phyloP scores from a whole-genome alignment of 2,797 vertebrate genomes.

The Chelon auratus region DNA sequence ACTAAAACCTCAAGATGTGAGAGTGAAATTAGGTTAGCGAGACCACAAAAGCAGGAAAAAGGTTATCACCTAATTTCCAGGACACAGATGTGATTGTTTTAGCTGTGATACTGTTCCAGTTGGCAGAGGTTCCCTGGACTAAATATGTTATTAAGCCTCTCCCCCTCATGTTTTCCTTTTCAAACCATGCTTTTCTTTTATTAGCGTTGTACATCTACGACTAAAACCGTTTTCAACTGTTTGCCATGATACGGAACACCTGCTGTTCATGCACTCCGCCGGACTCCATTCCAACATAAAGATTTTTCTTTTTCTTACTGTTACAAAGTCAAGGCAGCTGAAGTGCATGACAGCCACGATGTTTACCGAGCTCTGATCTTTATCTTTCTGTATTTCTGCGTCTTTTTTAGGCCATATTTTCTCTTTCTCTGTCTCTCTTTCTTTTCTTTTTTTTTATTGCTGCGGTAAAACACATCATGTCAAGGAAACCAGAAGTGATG shows the following conservation, averaged over 20 bases:
- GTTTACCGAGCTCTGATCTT: constrained; percentile 43
- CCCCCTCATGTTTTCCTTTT: constrained; percentile 68
- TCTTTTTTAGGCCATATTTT: constrained; percentile 31
- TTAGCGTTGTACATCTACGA: constrained; percentile 69
- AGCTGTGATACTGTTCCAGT: constrained; percentile 68
- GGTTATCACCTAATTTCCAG: constrained; percentile 72
- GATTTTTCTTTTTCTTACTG: constrained; percentile 56
- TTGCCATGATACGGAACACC: constrained; percentile 76
- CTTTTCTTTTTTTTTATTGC: constrained; percentile 29
- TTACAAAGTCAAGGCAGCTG: constrained; percentile 62
- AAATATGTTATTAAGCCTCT: constrained; percentile 64
- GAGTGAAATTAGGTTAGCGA: constrained; percentile 47
- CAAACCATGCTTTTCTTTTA: constrained; percentile 68
- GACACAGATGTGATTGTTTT: constrained; percentile 74
- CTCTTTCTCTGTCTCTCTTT: not conserved
- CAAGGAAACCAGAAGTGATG: constrained; percentile 49
- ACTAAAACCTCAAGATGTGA: constrained; percentile 40
- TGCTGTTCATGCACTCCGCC: constrained; percentile 61
- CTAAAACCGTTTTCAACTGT: constrained; percentile 71
- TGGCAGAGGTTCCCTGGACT: constrained; percentile 53
- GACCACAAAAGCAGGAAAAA: constrained; percentile 52
- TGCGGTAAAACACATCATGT: constrained; percentile 31
- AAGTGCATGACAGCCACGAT: constrained; percentile 46
- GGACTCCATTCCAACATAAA: constrained; percentile 68
- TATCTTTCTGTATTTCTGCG: constrained; percentile 30